A percentile compares a stretch with the other conserved stretches of the same genome.
These are phyloP conservation scores for Hydrolagus affinis DNA, from an alignment of 2,113 vertebrate genomes.

Conservation along the genomic window DNA sequence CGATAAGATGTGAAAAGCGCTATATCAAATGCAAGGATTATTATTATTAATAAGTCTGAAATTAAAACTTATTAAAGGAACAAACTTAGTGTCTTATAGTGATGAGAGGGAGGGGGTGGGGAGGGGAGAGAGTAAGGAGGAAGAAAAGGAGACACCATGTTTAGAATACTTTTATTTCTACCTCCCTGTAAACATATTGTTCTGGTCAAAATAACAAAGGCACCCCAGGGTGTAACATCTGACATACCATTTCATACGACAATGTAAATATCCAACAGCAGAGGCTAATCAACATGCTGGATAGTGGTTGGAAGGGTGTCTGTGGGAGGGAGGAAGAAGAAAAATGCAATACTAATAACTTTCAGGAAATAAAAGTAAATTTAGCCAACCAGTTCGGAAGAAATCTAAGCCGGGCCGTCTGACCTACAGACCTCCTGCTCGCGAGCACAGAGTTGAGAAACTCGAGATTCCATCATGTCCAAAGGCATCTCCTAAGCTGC, in stretches of 20 bases:
- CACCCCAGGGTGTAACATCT: background rate
- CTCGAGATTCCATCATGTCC: background rate
- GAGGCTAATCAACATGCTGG: background rate
- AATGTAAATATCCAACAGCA: background rate
- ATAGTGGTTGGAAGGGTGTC: no score
- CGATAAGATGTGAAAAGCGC: no score
- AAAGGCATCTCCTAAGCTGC: background rate
- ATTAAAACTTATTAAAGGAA: no score
- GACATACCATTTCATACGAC: background rate
- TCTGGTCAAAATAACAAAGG: background rate
- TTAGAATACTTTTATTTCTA: background rate
- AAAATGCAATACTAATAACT: background rate
- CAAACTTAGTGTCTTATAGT: background rate
- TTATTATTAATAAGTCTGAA: no score
- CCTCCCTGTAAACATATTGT: background rate
- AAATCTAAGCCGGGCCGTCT: background rate
- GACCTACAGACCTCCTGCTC: background rate
- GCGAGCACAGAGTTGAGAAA: background rate
- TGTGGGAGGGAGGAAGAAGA: background rate
- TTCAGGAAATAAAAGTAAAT: background rate
- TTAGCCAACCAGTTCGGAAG: background rate
- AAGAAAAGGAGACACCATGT: background rate
- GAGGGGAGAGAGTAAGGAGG: background rate
- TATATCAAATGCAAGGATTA: no score
- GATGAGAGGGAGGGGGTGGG: background rate